Evolutionary conservation across 2,113 vertebrate species (phyloP), one percentile per base, ranked within the genome.

Genomic region (Platichthys stellatus): DNA sequence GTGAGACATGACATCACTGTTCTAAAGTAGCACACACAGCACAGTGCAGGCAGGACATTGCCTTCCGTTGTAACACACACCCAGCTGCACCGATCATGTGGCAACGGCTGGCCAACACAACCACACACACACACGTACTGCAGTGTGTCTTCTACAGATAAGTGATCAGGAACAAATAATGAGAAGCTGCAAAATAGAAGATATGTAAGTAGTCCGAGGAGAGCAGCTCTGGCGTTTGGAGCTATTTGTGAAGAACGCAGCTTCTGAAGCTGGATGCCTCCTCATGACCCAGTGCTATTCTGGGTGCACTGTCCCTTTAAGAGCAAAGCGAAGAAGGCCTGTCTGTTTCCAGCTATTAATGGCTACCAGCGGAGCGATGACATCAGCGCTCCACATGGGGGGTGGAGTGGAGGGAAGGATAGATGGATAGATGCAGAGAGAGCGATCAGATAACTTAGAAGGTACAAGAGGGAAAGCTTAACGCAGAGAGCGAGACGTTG

Each of bases 341-440:
- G 90, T 88, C 90, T 89, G 84, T 92, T 93, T 91, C 85, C 87
- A 89, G 92, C 92, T 94, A 94, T 93, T 94, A 94, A 93, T 92
- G 93, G 93, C 87, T 94, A 93, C 86, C 74, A 81, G 84, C 57
- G 45, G 87, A 86, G 86, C 84, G 79, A 93, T 94, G 94, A 94
- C 94, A 94, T 95, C 94, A 94, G 81, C 69, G 70, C 87, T 92
- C 84, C 67, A 82, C 85, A 83, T 76, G 72, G 78, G 80, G 85
- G 81, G 73, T 69, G 73, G 67, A 73, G 74, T 35, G 69, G 28
- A 63, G 81, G 63, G 59, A 69, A 47, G 67, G 78, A n/a, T 51
- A 57, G 85, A 74, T 62, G 38, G 78, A 23, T 51, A 57, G 85
- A 74, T 62, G 38, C 68, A 63, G 57, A 49, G 63, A 53, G 72